A percentile compares a stretch with the other conserved stretches of the same genome.
Conservation (phyloP, 2,113 vertebrate genomes). For the Sus scrofa region T2T-Sscrofa CM000817.6:165224001-165224500, state of each 20-base stretch:
- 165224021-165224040: no score
- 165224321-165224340: constrained; percentile 1
- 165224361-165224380: background rate
- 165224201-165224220: no score
- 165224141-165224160: no score
- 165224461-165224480: background rate
- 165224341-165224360: background rate
- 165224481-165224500: background rate
- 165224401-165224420: background rate
- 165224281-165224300: no score
- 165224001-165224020: no score
- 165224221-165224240: no score
- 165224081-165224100: constrained; percentile 1
- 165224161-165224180: no score
- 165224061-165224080: background rate
- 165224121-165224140: no score
- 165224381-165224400: background rate
- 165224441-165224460: constrained; percentile 22
- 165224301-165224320: background rate
- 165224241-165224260: no score
- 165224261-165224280: no score
- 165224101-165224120: no score
- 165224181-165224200: no score
- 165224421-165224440: background rate
- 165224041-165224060: background rate